These are phyloP conservation scores for Trissolcus basalis DNA, from an alignment of 1,140 invertebrate genomes.

Conservation along the genomic window DNA sequence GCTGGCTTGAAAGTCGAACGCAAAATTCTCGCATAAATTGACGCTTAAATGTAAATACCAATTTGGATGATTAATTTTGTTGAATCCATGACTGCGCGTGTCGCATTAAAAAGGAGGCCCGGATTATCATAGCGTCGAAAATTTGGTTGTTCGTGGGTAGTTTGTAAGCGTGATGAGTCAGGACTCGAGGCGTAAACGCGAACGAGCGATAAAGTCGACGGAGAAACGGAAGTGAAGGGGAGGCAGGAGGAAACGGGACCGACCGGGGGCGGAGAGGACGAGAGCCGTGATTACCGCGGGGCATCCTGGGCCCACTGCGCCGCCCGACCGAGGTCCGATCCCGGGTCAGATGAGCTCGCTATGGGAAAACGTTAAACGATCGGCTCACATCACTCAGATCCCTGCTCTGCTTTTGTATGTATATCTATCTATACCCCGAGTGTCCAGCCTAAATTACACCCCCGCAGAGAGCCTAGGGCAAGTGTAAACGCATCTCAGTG, in stretches of 20 bases:
- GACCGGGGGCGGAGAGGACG: conserved; percentile 56
- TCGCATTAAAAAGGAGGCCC: background rate
- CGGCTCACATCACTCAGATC: conserved; percentile 76
- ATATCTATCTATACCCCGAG: conserved; percentile 44
- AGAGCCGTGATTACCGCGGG: conserved; percentile 74
- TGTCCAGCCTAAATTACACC: conserved; percentile 50
- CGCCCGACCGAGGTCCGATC: conserved; percentile 68
- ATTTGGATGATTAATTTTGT: no score
- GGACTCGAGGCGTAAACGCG: conserved; percentile 28
- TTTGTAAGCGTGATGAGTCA: conserved; percentile 34
- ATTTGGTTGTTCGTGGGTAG: conserved; percentile 34
- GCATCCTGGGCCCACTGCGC: conserved; percentile 67
- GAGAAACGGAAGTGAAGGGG: conserved; percentile 37
- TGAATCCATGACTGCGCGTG: no score
- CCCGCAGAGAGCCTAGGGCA: conserved; percentile 25
- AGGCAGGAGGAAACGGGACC: conserved; percentile 55
- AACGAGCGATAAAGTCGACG: conserved; percentile 35
- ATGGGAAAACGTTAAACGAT: conserved; percentile 76
- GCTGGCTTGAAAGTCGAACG: conserved; percentile 10
- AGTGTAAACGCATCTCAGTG: conserved; percentile 24
- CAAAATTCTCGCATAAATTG: conserved; percentile 2
- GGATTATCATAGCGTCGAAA: conserved; percentile 40
- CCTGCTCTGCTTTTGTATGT: conserved; percentile 68
- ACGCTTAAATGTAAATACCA: no score
- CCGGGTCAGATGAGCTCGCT: conserved; percentile 74